Conservation (phyloP, 2,797 vertebrate species). For the Gadopsis bispinosus region DNA sequence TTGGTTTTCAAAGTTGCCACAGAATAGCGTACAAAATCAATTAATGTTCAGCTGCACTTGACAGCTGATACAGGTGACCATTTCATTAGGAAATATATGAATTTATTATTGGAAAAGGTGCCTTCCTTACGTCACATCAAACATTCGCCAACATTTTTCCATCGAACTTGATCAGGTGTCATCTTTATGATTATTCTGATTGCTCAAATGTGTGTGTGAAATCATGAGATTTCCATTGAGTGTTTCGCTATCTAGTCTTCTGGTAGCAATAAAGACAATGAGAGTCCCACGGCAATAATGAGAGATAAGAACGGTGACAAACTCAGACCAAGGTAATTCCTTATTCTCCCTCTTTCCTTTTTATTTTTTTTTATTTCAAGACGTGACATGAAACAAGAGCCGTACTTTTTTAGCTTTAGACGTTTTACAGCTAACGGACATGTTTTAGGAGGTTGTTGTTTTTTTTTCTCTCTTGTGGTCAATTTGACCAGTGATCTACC, state of each 20-base stretch:
- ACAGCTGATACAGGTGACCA: slow-evolving; percentile 89
- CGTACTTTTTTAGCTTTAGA: slow-evolving; percentile 89
- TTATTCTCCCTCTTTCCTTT: slow-evolving; percentile 62
- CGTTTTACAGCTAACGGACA: slow-evolving; percentile 71
- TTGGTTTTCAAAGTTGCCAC: slow-evolving; percentile 89
- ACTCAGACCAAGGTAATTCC: slow-evolving; percentile 71
- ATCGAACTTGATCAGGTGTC: slow-evolving; percentile 78
- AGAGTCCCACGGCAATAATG: slow-evolving; percentile 87
- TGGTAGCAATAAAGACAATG: slow-evolving; percentile 86
- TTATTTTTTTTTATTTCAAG: slow-evolving; percentile 50
- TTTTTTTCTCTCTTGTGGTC: slow-evolving; percentile 95
- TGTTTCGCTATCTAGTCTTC: slow-evolving; percentile 91
- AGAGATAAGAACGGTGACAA: slow-evolving; percentile 64
- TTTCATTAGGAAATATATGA: slow-evolving; percentile 74
- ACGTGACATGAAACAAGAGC: slow-evolving; percentile 66
- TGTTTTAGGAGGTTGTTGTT: slow-evolving; percentile 85
- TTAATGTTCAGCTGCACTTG: slow-evolving; percentile 86
- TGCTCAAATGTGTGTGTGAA: slow-evolving; percentile 71
- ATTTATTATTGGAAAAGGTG: slow-evolving; percentile 95
- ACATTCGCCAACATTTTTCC: slow-evolving; percentile 68
- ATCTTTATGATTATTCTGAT: slow-evolving; percentile 60
- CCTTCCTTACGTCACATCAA: slow-evolving; percentile 87
- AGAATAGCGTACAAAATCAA: slow-evolving; percentile 80
- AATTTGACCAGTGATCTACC: slow-evolving; percentile 97
- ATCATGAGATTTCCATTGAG: slow-evolving; percentile 89